A percentile compares a stretch with the other conserved stretches of the same genome.
Conservation (phyloP, 2,113 vertebrate species). For the Malaclemys terrapin region DNA sequence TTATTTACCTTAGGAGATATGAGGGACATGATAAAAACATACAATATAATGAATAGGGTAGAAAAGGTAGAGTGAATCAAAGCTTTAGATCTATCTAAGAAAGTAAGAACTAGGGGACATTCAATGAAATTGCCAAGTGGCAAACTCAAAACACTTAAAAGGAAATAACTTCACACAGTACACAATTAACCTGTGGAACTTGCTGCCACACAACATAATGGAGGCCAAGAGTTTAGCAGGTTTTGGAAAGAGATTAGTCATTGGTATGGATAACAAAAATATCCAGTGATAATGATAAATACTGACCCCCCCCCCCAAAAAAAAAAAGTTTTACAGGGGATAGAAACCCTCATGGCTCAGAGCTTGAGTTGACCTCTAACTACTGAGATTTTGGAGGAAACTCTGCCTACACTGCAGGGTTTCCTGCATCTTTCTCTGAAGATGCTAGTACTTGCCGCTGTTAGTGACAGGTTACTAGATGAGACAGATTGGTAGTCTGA, state of each 20-base stretch:
- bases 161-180: background rate
- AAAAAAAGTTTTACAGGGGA: slow-evolving; percentile 1
- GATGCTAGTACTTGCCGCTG: background rate
- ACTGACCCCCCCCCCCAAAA: background rate
- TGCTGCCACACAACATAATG: background rate
- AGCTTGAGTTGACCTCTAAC: background rate
- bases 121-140: background rate
- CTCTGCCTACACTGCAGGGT: background rate
- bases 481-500: background rate
- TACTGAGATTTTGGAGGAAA: background rate
- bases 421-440: background rate
- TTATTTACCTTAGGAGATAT: background rate
- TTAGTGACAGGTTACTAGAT: background rate
- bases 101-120: background rate
- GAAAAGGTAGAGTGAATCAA: background rate
- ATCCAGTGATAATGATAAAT: background rate
- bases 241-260: background rate
- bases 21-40: background rate
- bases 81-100: background rate
- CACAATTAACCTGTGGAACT: background rate
- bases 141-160: background rate
- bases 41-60: background rate
- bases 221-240: background rate
- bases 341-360: background rate
- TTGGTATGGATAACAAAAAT: background rate